Evolutionary conservation across 2,888 invertebrate genomes (phyloP), one percentile per base, ranked within the genome.

Genomic region (Orthonychiurus folsomi): DNA sequence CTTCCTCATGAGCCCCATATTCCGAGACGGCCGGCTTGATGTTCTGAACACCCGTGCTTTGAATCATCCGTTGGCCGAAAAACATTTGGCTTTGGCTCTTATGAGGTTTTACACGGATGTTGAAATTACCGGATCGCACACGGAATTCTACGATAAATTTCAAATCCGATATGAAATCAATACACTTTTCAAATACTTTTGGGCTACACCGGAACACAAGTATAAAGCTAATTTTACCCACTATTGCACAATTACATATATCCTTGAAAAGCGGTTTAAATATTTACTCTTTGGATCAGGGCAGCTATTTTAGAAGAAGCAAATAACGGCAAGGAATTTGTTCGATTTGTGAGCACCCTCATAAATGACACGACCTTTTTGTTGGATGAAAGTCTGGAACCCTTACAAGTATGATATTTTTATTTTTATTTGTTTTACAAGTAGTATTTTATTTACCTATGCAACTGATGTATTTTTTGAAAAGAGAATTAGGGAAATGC

Each of bases 41-140:
- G 57, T 63, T 57, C 81, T 89, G 9, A 86, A 87, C 74, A 82
- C 84, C 65, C 82, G 87, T 76, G 85, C 96, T 73, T 88, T 95
- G 86, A 85, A 88, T 69, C 92, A 95, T 77, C 88, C 88, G 60
- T 81, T 93, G 66, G 87, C 91, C 3, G 86, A 88, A 74, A 85
- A 85, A 2, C 82, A 85, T 64, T 80, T 99, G 64, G 89, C 94
- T 0, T 88, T 92, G 71, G 87, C 89, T 21, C 82, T 99, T 50
- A 95, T 97, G 93, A 92, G 91, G 79, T 99, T 99, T 80, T 99
- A 99, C 79, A 93, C 95, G 63, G 95, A 95, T 74, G 92, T 95
- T 62, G 97, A 97, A 80, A 90, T 92, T 15, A 97, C 96, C 15
- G 97, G 97, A 12, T 91, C 95, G 72, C 93, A 92, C 78, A 93